Evolutionary conservation across 2,888 invertebrate genomes (phyloP).

Genomic region (Leucophenga montana): DNA sequence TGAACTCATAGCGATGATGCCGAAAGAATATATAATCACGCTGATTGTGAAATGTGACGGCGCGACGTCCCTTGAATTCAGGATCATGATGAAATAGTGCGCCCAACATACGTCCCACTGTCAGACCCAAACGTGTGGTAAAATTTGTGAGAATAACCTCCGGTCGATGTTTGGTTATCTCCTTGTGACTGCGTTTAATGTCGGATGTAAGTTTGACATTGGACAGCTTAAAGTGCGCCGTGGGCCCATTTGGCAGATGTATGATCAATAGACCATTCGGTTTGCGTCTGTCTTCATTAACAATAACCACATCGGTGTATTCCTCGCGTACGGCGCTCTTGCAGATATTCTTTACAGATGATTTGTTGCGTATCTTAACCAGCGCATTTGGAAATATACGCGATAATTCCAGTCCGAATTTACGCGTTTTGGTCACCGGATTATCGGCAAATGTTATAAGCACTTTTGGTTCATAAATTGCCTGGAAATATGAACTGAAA

Average conservation of each 20-base stretch:
- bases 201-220: slow-evolving; percentile 93
- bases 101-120: slow-evolving; percentile 93
- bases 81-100: slow-evolving; percentile 97
- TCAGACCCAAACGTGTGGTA: slow-evolving; percentile 92
- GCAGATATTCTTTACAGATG: slow-evolving; percentile 94
- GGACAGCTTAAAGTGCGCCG: slow-evolving; percentile 94
- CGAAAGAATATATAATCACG: slow-evolving; percentile 98
- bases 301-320: slow-evolving; percentile 90
- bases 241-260: slow-evolving; percentile 97
- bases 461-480: slow-evolving; percentile 92
- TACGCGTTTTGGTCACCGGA: slow-evolving; percentile 89
- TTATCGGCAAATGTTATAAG: slow-evolving; percentile 96
- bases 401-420: slow-evolving; percentile 92
- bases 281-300: slow-evolving; percentile 94
- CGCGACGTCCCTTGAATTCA: slow-evolving; percentile 93
- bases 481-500: slow-evolving; percentile 88
- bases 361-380: slow-evolving; percentile 88
- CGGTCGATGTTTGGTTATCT: slow-evolving; percentile 90
- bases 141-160: slow-evolving; percentile 98
- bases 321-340: slow-evolving; percentile 85
- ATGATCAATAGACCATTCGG: slow-evolving; percentile 94
- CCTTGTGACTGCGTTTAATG: slow-evolving; percentile 83
- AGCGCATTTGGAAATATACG: slow-evolving; percentile 94
- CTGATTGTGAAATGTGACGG: slow-evolving; percentile 98
- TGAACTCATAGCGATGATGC: slow-evolving; percentile 97